Evolutionary conservation across 1,140 invertebrate species (phyloP).

Genomic region (Brachionus paranguensis): DNA sequence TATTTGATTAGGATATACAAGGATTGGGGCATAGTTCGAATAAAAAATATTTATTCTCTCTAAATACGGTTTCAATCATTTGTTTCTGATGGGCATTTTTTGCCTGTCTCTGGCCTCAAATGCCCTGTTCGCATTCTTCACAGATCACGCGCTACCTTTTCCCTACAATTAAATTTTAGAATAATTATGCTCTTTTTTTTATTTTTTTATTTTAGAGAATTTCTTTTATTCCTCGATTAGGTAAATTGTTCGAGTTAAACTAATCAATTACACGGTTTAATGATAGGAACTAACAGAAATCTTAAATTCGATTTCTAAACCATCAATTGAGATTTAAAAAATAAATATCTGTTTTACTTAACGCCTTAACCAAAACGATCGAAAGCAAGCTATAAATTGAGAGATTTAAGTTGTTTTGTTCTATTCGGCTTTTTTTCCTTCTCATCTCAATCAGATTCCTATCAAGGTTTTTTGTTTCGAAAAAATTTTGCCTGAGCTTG

Average conservation of each 20-base stretch:
- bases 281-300: not conserved
- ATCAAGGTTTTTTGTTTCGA: not conserved
- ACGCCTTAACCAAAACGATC: not conserved
- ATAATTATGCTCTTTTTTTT: not conserved
- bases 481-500: too few relatives aligned
- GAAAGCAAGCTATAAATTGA: not conserved
- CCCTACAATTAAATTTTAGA: not conserved
- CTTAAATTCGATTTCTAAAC: not conserved
- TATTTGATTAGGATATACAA: constrained; percentile 2
- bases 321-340: not conserved
- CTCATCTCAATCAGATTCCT: not conserved
- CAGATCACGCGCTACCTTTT: not conserved
- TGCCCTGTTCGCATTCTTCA: not conserved
- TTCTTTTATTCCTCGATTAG: not conserved
- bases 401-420: not conserved
- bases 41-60: constrained; percentile 4
- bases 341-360: not conserved
- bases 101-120: not conserved
- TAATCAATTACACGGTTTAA: not conserved
- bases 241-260: not conserved
- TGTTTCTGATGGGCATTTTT: not conserved
- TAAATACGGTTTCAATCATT: not conserved
- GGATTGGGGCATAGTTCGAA: not conserved
- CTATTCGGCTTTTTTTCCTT: not conserved
- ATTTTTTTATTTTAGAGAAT: too few relatives aligned